Percentiles rank a stretch among this genome's conserved stretches.
Evolutionary conservation across 2,888 invertebrate genomes (phyloP).

Genomic region (Agrotis exclamationis): DNA sequence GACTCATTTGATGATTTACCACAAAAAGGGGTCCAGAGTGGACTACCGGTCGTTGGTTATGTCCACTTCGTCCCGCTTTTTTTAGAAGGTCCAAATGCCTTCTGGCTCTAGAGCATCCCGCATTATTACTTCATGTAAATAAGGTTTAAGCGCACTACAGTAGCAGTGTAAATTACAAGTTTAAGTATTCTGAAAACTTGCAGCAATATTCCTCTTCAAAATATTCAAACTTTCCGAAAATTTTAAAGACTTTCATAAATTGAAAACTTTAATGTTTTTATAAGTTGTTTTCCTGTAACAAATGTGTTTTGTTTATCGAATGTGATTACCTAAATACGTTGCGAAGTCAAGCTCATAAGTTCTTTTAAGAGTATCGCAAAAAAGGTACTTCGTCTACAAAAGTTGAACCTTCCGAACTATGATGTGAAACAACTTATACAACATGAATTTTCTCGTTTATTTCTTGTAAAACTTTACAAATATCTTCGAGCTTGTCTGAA

Average conservation of each 20-base stretch:
- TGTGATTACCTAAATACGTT: neutral
- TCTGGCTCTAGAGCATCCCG: no score
- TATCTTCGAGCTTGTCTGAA: conserved; percentile 36
- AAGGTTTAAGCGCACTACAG: neutral
- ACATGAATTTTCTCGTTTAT: conserved; percentile 53
- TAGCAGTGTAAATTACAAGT: neutral
- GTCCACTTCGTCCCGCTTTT: no score
- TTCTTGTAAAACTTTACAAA: conserved; percentile 55
- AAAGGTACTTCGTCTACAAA: conserved; percentile 2
- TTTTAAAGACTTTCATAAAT: neutral
- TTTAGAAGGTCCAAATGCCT: no score
- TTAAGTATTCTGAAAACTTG: neutral
- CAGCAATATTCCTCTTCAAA: neutral
- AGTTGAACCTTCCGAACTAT: conserved; percentile 45
- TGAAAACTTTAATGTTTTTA: neutral
- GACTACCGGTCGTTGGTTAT: no score
- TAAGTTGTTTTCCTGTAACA: no score
- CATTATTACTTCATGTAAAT: neutral
- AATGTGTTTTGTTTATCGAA: neutral
- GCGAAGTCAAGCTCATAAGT: conserved; percentile 1
- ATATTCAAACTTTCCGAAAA: neutral
- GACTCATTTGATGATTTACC: no score
- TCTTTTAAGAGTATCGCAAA: conserved; percentile 1
- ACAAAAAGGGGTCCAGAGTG: no score
- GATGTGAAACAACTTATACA: conserved; percentile 34